Base-by-base conservation (phyloP, 2,797 vertebrate genomes). In the Aselliscus stoliczkanus region DNA sequence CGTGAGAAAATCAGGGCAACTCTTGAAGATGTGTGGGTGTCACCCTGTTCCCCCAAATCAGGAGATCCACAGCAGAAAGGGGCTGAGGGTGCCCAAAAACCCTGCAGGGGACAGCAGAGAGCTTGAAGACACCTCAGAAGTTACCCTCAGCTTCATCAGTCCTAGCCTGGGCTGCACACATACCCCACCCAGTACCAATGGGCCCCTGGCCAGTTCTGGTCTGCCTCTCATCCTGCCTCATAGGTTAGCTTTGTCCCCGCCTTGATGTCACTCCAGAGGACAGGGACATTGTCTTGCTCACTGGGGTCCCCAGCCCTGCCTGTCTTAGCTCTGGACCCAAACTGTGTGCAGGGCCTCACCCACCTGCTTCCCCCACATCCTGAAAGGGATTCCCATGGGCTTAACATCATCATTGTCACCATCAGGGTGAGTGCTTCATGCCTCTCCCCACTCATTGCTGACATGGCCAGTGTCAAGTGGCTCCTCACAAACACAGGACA, bases 351-450 rank as follows among this genome's bases (percentile, higher is more conserved):
- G 34, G 20, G 73, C 10, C n/a, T 80, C 44, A 39, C 34, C 27
- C 29, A n/a, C 15, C n/a, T 25, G 11, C 65, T 15, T 27, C 47
- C 47, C 47, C 60, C 54, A 29, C 3, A 39, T 8, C 72, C 17
- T 1, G 2, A 75, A 73, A 82, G 12, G 42, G 67, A 34, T 25
- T 34, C 52, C 34, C 7, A 3, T 2, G 1, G 69, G 85, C 60
- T 44, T 34, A 42, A 23, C 56, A 20, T 5, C 60, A 4, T 25
- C 13, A 21, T 14, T 7, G 0, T 13, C 10, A 8, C 10, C 50
- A 7, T 23, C 3, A 8, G 0, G 14, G 44, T 2, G 3, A 73
- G 29, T 1, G 34, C 20, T 5, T 25, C 18, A 4, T 0, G 2
- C 25, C 13, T 37, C 2, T 60, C 1, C 29, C 18, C 25, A 5